These are phyloP conservation scores for Lomographa bimaculata DNA, from an alignment of 2,888 invertebrate genomes.

Conservation along the genomic window DNA sequence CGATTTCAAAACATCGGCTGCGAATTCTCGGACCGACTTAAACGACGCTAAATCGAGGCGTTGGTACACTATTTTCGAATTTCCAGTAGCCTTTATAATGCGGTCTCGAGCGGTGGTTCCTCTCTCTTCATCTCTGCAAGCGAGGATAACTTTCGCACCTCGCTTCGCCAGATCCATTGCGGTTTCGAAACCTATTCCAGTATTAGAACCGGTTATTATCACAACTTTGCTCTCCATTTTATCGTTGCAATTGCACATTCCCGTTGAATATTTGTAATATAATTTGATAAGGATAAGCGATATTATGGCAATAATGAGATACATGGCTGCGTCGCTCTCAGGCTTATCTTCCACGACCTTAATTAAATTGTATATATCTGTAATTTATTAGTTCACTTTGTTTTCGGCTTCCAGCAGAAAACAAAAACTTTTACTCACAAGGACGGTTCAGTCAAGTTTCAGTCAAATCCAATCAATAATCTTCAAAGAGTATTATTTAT, in stretches of 20 bases:
- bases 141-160: constrained; percentile 79
- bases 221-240: constrained; percentile 52
- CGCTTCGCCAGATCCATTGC: constrained; percentile 65
- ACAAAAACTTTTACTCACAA: no score
- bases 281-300: constrained; percentile 30
- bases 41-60: constrained; percentile 88
- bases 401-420: no score
- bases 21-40: constrained; percentile 90
- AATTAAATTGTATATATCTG: no score
- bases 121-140: constrained; percentile 67
- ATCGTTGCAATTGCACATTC: constrained; percentile 36
- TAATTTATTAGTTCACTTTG: no score
- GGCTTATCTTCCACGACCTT: no score
- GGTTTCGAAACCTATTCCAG: constrained; percentile 57
- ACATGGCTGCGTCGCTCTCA: constrained; percentile 28
- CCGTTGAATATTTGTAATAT: constrained; percentile 38
- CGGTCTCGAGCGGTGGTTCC: constrained; percentile 74
- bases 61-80: constrained; percentile 85
- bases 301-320: constrained; percentile 21
- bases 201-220: constrained; percentile 58
- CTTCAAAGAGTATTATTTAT: no score
- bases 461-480: no score
- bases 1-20: constrained; percentile 86
- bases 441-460: no score
- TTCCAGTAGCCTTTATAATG: constrained; percentile 85